Base-by-base conservation (phyloP, 1,140 invertebrate genomes). In the Semibalanus balanoides region DNA sequence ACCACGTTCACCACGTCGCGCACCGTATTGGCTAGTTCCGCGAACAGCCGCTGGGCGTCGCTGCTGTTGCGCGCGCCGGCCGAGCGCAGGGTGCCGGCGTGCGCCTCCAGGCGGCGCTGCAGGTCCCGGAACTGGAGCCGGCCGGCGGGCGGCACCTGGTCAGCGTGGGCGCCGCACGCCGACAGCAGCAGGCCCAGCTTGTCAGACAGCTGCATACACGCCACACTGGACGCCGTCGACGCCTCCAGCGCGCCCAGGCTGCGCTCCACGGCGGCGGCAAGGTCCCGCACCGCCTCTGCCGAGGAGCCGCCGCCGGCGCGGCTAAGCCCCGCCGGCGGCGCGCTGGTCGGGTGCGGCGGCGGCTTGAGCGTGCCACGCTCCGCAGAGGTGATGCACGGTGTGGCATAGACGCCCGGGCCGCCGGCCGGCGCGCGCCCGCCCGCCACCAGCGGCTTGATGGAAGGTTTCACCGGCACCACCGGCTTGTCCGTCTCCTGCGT, bases 101-200 rank as follows among this genome's bases (percentile, higher is more conserved):
- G 91, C 1, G 87, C 86, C 82, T 96, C 93, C 30, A 97, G 85
- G 17, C 90, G 86, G 0, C 90, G 89, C 5, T 96, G 87, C 75
- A 96, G 85, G 82, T 96, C 94, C 19, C 93, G 89, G 81, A 95
- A 90, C 79, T 94, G 93, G 83, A 97, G 95, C 76, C 94, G 90
- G 31, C 91, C 89, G 81, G 94, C 93, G 28, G 94, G 92, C 29
- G 93, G 89, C 78, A 94, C 90, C 78, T 85, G 86, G 77, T 91
- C 90, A 0, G 88, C 87, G 76, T 91, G 90, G 70, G 88, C 88
- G 69, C 88, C 85, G 82, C 93, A 95, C 77, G 91, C 90, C 0
- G 89, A 88, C 80, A 93, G 91, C 70, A 95, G 85, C 72, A 91
- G 84, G 70, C 91, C 90, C 19, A 94, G 88, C 81, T 93, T 93